These are phyloP conservation scores for Hucho hucho DNA, from an alignment of 2,113 vertebrate species.

Conservation along the genomic window DNA sequence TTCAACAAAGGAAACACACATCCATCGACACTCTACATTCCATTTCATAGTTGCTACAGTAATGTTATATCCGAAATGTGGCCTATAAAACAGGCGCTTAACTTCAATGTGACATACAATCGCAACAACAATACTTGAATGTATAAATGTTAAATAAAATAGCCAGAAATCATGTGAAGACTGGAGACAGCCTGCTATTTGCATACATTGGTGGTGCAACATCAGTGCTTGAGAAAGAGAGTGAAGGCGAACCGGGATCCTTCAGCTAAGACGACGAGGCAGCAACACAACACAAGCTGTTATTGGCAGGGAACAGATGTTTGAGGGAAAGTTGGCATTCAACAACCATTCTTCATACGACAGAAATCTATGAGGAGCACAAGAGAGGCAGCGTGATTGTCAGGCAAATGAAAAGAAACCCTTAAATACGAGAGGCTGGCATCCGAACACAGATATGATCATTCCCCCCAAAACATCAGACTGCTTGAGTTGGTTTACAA, in stretches of 20 bases:
- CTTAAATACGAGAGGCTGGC: conserved; percentile 65
- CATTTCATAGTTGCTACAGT: not conserved
- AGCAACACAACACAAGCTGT: conserved; percentile 71
- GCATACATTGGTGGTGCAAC: conserved; percentile 29
- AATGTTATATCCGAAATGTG: not conserved
- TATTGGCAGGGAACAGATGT: conserved; percentile 79
- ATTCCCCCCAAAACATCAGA: conserved; percentile 63
- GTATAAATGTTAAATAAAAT: not conserved
- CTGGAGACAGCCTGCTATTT: conserved; percentile 19
- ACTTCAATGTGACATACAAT: not conserved
- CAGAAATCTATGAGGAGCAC: conserved; percentile 69
- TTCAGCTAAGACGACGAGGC: conserved; percentile 67
- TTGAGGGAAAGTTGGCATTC: conserved; percentile 75
- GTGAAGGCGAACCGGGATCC: conserved; percentile 63
- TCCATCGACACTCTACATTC: not conserved
- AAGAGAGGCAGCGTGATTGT: conserved; percentile 64
- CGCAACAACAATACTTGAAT: not conserved
- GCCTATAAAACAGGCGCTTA: not conserved
- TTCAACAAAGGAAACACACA: conserved; percentile 56
- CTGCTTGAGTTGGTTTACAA: conserved; percentile 45
- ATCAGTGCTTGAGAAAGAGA: conserved; percentile 33
- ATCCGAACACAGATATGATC: conserved; percentile 48
- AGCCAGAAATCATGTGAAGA: conserved; percentile 3
- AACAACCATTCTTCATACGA: conserved; percentile 67
- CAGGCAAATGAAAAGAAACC: conserved; percentile 59